A percentile compares a stretch with the other conserved stretches of the same genome.
phyloP scores from a whole-genome alignment of 2,888 invertebrate genomes.

The Melanargia galathea region DNA sequence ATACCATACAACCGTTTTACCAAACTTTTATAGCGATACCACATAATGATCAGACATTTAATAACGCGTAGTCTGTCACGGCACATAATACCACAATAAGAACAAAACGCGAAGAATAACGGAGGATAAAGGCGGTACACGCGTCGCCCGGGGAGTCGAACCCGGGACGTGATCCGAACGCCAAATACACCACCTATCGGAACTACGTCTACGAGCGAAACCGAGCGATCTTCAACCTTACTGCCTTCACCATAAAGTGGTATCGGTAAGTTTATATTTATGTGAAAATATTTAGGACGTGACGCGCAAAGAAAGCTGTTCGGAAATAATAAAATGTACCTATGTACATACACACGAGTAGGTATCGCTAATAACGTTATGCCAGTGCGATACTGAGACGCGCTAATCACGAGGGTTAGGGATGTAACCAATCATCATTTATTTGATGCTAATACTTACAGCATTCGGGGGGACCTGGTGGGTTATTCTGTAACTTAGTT shows the following conservation, averaged over 20 bases:
- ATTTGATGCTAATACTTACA: neutral
- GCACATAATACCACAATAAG: constrained; percentile 69
- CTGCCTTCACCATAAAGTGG: neutral
- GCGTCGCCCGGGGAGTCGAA: constrained; percentile 54
- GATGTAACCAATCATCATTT: constrained; percentile 13
- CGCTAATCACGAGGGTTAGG: constrained; percentile 18
- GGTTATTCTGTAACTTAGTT: too few species aligned
- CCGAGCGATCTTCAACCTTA: constrained; percentile 51
- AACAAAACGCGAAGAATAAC: constrained; percentile 71
- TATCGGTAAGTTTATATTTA: constrained; percentile 37
- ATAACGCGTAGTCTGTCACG: constrained; percentile 59
- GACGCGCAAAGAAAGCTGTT: constrained; percentile 59
- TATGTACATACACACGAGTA: constrained; percentile 23
- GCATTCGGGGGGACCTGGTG: too few species aligned
- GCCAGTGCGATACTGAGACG: constrained; percentile 2
- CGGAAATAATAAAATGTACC: constrained; percentile 51
- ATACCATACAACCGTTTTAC: neutral
- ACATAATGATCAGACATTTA: constrained; percentile 53
- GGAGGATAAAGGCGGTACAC: constrained; percentile 57
- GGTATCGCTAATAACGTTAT: constrained; percentile 19
- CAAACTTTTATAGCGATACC: neutral
- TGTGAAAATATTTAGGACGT: constrained; percentile 53
- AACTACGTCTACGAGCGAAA: constrained; percentile 4
- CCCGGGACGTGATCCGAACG: constrained; percentile 68
- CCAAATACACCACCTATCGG: constrained; percentile 51